phyloP scores from a whole-genome alignment of 2,888 invertebrate genomes.

The Sussaba pulchella region DNA sequence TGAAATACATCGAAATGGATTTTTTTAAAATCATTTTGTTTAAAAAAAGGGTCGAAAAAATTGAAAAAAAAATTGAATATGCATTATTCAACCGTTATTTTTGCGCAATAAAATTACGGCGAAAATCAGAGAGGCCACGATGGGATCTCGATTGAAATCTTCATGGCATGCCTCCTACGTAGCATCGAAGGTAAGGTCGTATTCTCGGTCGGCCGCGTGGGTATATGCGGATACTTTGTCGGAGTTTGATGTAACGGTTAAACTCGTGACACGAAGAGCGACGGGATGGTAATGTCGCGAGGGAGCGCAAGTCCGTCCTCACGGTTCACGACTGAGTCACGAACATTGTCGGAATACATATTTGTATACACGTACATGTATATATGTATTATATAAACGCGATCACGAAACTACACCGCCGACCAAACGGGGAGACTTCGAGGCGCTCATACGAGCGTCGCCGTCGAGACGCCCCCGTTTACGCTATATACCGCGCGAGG shows the following conservation, averaged over 20 bases:
- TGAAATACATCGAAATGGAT: too few relatives aligned
- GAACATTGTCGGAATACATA: conserved; percentile 63
- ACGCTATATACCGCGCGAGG: background rate
- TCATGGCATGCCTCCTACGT: too few relatives aligned
- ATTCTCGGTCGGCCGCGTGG: background rate
- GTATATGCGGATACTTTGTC: conserved; percentile 59
- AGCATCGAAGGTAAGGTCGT: too few relatives aligned
- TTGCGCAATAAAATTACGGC: too few relatives aligned
- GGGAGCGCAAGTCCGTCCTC: conserved; percentile 26
- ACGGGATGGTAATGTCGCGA: conserved; percentile 66
- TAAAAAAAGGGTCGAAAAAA: too few relatives aligned
- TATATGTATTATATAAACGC: too few relatives aligned
- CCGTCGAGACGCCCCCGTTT: conserved; percentile 58
- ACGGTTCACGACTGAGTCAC: conserved; percentile 65
- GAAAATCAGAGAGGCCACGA: too few relatives aligned
- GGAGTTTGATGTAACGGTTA: conserved; percentile 78
- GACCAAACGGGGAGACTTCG: conserved; percentile 55
- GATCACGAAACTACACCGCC: conserved; percentile 65
- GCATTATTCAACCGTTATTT: too few relatives aligned
- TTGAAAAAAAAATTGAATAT: too few relatives aligned
- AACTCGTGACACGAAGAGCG: conserved; percentile 77
- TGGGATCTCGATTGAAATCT: too few relatives aligned
- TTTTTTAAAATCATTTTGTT: too few relatives aligned
- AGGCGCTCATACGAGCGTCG: conserved; percentile 52
- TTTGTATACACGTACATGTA: too few relatives aligned